These are phyloP conservation scores for Himalopsyche tibetana DNA, from an alignment of 2,888 invertebrate species.

Conservation along the genomic window DNA sequence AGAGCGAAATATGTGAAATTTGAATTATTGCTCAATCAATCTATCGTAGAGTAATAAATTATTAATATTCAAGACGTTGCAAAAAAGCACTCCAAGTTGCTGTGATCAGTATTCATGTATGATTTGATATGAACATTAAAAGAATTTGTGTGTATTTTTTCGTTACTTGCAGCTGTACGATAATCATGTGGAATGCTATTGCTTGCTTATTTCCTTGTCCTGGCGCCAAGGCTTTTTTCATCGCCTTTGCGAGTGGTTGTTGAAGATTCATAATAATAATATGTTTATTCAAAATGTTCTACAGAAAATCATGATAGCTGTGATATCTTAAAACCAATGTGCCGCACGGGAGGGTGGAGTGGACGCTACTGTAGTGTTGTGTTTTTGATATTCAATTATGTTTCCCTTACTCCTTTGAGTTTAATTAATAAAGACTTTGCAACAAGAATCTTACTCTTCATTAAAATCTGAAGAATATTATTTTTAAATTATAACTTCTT, in stretches of 20 bases:
- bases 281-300: slow-evolving; percentile 16
- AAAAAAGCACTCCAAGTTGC: slow-evolving; percentile 15
- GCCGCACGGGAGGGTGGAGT: neutral
- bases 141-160: slow-evolving; percentile 20
- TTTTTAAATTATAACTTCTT: too few species aligned
- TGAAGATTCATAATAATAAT: slow-evolving; percentile 34
- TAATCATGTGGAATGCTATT: slow-evolving; percentile 24
- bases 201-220: slow-evolving; percentile 8
- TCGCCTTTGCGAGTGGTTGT: slow-evolving; percentile 7
- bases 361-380: too few species aligned
- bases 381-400: too few species aligned
- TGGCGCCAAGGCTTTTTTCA: slow-evolving; percentile 38
- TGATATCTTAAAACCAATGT: slow-evolving; percentile 10
- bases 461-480: too few species aligned
- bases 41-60: neutral
- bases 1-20: neutral
- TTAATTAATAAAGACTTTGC: too few species aligned
- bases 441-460: too few species aligned
- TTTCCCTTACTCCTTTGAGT: too few species aligned
- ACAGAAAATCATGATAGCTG: slow-evolving; percentile 16
- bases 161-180: slow-evolving; percentile 10
- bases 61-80: neutral
- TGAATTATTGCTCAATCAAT: slow-evolving; percentile 3
- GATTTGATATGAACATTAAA: slow-evolving; percentile 10
- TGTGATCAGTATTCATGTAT: neutral